Percentiles rank a stretch among this genome's conserved stretches.
Conservation (phyloP, 2,113 vertebrate genomes). For the Thomomys bottae region DNA sequence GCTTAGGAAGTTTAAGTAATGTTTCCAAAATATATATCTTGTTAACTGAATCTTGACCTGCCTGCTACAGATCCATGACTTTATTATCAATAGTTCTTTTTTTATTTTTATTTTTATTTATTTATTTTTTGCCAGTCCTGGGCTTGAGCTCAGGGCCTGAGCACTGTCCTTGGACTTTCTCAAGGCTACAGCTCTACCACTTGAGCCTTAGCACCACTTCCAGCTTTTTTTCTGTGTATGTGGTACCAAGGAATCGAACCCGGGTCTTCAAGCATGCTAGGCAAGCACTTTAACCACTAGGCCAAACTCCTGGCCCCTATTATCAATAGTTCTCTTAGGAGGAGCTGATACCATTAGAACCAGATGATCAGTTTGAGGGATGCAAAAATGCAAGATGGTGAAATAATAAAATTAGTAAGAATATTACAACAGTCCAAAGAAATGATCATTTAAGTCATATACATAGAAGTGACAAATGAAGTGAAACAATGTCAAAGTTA, state of each 20-base stretch:
- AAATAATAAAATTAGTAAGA: neutral
- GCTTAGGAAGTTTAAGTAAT: constrained; percentile 32
- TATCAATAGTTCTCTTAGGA: constrained; percentile 4
- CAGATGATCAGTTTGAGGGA: neutral
- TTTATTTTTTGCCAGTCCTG: too few species aligned
- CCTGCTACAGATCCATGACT: neutral
- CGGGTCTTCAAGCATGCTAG: too few species aligned
- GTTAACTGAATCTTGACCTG: constrained; percentile 34
- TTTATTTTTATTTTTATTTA: too few species aligned
- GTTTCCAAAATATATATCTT: constrained; percentile 13
- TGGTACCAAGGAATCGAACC: too few species aligned
- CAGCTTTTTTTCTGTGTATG: too few species aligned
- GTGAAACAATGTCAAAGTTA: neutral
- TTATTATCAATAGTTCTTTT: neutral
- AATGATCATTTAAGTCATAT: neutral
- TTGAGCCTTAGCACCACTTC: too few species aligned
- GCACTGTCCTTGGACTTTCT: too few species aligned
- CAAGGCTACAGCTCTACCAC: too few species aligned
- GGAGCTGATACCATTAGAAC: neutral
- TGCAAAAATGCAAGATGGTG: neutral
- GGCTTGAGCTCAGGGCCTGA: too few species aligned
- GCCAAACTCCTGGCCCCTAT: neutral
- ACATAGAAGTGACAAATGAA: neutral
- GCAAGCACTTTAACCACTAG: too few species aligned
- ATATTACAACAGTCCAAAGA: neutral